A percentile compares a stretch with the other conserved stretches of the same genome.
These are phyloP conservation scores for Trachelus troglodyta DNA, from an alignment of 2,888 invertebrate genomes.

Conservation along the genomic window DNA sequence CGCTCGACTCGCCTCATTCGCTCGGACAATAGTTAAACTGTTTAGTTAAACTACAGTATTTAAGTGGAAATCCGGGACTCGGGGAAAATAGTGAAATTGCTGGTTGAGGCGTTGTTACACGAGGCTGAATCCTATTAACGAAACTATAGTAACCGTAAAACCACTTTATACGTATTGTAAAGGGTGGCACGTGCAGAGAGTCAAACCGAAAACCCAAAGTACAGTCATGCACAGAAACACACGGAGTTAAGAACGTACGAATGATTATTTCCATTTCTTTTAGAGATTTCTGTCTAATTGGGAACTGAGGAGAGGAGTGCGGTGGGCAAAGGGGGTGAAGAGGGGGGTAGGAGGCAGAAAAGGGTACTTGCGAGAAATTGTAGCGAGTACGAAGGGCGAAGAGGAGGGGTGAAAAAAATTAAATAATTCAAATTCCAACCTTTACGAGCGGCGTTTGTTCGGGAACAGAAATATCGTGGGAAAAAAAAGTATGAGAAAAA, in stretches of 20 bases:
- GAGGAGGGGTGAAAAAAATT: background rate
- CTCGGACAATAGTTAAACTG: slow-evolving; percentile 41
- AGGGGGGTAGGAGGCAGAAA: background rate
- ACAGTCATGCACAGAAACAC: background rate
- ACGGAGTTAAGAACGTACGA: background rate
- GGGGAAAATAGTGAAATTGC: slow-evolving; percentile 43
- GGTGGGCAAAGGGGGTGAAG: background rate
- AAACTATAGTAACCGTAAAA: background rate
- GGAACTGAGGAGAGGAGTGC: background rate
- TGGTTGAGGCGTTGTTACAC: slow-evolving; percentile 33
- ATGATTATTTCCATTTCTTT: background rate
- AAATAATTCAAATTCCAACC: background rate
- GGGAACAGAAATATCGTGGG: background rate
- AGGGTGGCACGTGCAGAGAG: background rate
- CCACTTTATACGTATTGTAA: background rate
- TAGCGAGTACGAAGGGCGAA: background rate
- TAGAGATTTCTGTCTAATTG: background rate
- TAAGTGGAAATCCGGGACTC: slow-evolving; percentile 36
- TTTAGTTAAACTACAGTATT: slow-evolving; percentile 40
- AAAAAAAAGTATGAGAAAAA: background rate
- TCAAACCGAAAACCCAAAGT: background rate
- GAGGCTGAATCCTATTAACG: slow-evolving; percentile 21
- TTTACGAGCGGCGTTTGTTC: background rate
- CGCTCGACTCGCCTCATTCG: background rate
- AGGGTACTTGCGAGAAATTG: background rate